Evolutionary conservation across 2,888 invertebrate species (phyloP).

Genomic region (Noctua comes): DNA sequence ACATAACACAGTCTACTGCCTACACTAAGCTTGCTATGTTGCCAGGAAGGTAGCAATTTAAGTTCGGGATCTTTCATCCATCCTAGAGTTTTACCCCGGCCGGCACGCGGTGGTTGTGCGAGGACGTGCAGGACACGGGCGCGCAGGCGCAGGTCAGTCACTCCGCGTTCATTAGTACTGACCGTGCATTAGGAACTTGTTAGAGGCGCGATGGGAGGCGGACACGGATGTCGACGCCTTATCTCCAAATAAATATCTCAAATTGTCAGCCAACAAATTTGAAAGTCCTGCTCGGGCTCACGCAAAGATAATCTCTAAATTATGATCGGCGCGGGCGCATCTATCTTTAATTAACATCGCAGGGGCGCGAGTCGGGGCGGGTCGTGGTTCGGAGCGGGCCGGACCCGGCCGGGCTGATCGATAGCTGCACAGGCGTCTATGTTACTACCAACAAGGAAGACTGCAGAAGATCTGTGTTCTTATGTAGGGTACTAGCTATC

Average conservation of each 20-base stretch:
- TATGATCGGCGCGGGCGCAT: slow-evolving; percentile 71
- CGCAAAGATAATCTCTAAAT: slow-evolving; percentile 73
- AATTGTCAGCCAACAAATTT: slow-evolving; percentile 79
- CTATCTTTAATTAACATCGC: slow-evolving; percentile 85
- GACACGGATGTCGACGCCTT: slow-evolving; percentile 63
- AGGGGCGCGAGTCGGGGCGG: slow-evolving; percentile 18
- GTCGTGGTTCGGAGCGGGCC: slow-evolving; percentile 4
- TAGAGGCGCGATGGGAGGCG: slow-evolving; percentile 38
- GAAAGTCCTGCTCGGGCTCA: slow-evolving; percentile 76
- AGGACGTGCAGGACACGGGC: slow-evolving; percentile 1
- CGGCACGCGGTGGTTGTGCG: background rate
- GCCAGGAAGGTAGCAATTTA: background rate
- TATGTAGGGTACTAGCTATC: background rate
- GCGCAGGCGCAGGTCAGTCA: slow-evolving; percentile 50
- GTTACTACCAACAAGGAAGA: background rate
- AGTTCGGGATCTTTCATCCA: background rate
- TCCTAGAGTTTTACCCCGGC: too few relatives aligned
- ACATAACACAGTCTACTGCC: background rate
- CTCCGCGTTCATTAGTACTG: slow-evolving; percentile 41
- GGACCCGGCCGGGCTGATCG: slow-evolving; percentile 69
- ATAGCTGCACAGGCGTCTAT: slow-evolving; percentile 52
- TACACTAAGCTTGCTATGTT: background rate
- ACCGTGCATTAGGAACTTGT: slow-evolving; percentile 25
- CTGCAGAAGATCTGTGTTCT: slow-evolving; percentile 6
- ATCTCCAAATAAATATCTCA: slow-evolving; percentile 77